These are phyloP conservation scores for Phalera bucephala DNA, from an alignment of 2,888 invertebrate species.

Conservation along the genomic window DNA sequence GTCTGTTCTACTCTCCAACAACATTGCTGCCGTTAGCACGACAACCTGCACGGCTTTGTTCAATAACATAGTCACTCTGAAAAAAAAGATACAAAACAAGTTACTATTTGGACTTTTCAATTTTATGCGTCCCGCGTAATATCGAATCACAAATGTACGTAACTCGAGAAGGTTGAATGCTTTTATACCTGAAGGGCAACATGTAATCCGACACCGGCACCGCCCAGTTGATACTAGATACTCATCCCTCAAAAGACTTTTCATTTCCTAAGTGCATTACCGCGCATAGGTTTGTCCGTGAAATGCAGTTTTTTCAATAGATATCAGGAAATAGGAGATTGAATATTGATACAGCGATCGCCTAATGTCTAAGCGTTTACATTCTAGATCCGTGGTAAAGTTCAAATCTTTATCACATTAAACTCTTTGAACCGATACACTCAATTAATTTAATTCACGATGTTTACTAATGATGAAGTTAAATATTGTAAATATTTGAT, in stretches of 20 bases:
- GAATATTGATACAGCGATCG: conserved; percentile 1
- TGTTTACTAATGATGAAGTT: conserved; percentile 51
- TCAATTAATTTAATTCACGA: conserved; percentile 47
- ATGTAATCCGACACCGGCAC: conserved; percentile 63
- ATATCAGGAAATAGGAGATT: conserved; percentile 24
- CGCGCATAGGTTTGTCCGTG: conserved; percentile 33
- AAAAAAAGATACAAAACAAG: conserved; percentile 15
- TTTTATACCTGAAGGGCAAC: conserved; percentile 74
- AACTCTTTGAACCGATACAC: conserved; percentile 33
- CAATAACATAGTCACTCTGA: conserved; percentile 55
- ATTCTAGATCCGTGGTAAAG: conserved; percentile 22
- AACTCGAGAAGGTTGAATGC: conserved; percentile 58
- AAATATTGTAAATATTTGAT: conserved; percentile 35
- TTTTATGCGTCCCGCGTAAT: conserved; percentile 2
- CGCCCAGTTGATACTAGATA: conserved; percentile 60
- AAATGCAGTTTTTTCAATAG: conserved; percentile 54
- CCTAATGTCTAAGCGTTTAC: conserved; percentile 1
- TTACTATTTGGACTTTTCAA: conserved; percentile 7
- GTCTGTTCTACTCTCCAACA: conserved; percentile 49
- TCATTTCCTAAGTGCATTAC: conserved; percentile 75
- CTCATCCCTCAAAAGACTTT: conserved; percentile 50
- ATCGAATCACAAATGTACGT: conserved; percentile 46
- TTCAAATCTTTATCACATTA: conserved; percentile 32
- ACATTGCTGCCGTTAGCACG: conserved; percentile 50
- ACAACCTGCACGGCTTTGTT: conserved; percentile 53